Percentiles rank a stretch among this genome's conserved stretches.
Conservation (phyloP, 2,888 invertebrate species). For the Megaustenia siamemsis region DNA sequence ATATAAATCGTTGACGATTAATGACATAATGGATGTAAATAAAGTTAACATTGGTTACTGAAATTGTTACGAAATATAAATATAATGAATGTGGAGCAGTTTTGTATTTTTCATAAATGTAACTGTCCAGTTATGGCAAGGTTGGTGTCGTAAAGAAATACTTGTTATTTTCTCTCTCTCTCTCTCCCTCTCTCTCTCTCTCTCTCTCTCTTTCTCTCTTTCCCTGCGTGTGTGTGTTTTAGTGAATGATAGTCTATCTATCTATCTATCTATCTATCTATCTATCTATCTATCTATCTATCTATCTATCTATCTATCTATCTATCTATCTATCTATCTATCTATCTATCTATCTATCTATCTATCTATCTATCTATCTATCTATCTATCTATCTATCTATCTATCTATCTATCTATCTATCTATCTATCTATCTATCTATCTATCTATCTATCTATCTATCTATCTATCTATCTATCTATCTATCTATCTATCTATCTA, state of each 20-base stretch:
- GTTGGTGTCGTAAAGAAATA: too few relatives aligned
- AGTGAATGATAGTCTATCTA: too few relatives aligned
- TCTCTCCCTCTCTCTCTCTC: not conserved
- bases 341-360: not conserved
- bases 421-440: not conserved
- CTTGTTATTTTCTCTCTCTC: not conserved
- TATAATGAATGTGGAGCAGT: too few relatives aligned
- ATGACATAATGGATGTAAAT: too few relatives aligned
- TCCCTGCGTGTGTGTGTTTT: too few relatives aligned
- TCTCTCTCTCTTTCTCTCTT: not conserved
- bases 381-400: not conserved
- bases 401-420: not conserved
- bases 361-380: not conserved
- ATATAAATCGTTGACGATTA: too few relatives aligned
- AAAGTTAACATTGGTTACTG: too few relatives aligned
- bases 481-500: not conserved
- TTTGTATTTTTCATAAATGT: too few relatives aligned
- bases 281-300: not conserved
- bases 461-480: not conserved
- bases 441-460: not conserved
- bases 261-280: too few relatives aligned
- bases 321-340: not conserved
- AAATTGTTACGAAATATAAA: too few relatives aligned
- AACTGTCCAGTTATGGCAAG: too few relatives aligned
- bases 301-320: not conserved